Conservation (phyloP, 2,888 invertebrate species). For the Pristionchus entomophagus region DNA sequence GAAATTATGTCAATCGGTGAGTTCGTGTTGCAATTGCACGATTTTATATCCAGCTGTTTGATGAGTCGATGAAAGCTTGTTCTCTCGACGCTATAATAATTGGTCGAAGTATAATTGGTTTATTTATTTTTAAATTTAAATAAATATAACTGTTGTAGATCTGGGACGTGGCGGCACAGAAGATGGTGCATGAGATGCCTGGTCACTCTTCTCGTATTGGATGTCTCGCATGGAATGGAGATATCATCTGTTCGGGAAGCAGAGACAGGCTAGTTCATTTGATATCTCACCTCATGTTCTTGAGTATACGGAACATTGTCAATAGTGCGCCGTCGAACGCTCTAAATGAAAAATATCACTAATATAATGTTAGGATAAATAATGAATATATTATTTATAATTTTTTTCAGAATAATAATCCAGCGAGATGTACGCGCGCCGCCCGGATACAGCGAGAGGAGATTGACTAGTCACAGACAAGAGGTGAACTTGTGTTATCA, state of each 20-base stretch:
- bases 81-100: too few species aligned
- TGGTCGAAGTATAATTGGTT: too few species aligned
- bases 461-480: conserved; percentile 92
- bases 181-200: conserved; percentile 82
- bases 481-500: conserved; percentile 82
- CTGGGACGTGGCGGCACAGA: conserved; percentile 96
- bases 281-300: too few species aligned
- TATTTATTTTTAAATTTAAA: too few species aligned
- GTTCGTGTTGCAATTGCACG: too few species aligned
- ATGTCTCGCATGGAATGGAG: conserved; percentile 76
- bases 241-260: conserved; percentile 85
- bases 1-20: too few species aligned
- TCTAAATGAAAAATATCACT: neutral
- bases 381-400: neutral
- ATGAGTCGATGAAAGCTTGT: too few species aligned
- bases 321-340: too few species aligned
- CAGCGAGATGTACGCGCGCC: conserved; percentile 92
- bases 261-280: conserved; percentile 81
- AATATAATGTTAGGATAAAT: neutral
- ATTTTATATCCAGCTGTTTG: too few species aligned
- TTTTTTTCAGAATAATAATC: conserved; percentile 83
- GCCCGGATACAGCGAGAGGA: conserved; percentile 83
- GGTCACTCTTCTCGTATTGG: conserved; percentile 74
- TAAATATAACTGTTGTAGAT: too few species aligned
- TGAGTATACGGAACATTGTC: too few species aligned